phyloP scores from a whole-genome alignment of 2,113 vertebrate species.

The Scomber scombrus region DNA sequence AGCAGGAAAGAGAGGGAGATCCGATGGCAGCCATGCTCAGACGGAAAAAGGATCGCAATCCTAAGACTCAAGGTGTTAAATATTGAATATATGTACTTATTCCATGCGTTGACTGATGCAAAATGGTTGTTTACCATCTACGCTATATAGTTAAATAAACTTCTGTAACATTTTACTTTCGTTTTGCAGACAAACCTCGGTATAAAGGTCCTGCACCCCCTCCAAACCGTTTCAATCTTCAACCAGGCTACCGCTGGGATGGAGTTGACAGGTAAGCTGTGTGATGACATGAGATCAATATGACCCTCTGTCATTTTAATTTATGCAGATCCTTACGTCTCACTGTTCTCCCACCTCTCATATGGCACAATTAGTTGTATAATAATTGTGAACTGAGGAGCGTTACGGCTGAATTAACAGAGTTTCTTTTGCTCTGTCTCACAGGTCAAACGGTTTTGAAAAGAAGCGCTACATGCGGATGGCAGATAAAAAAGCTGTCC shows the following conservation, averaged over 20 bases:
- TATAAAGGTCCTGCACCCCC: slow-evolving; percentile 93
- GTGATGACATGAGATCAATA: not conserved
- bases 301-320: not conserved
- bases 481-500: slow-evolving; percentile 90
- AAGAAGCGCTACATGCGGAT: slow-evolving; percentile 91
- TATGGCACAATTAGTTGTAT: not conserved
- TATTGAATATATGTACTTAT: slow-evolving; percentile 15
- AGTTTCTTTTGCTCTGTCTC: slow-evolving; percentile 10
- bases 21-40: slow-evolving; percentile 94
- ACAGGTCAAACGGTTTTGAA: slow-evolving; percentile 96
- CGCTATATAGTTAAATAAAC: too few species aligned
- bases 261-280: slow-evolving; percentile 92
- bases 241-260: slow-evolving; percentile 97
- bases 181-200: slow-evolving; percentile 87
- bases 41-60: slow-evolving; percentile 89
- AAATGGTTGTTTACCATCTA: not conserved
- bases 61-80: slow-evolving; percentile 86
- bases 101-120: not conserved
- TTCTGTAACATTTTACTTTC: not conserved
- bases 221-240: slow-evolving; percentile 93
- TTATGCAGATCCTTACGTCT: not conserved
- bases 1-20: slow-evolving; percentile 95
- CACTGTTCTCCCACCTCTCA: not conserved
- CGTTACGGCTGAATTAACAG: slow-evolving; percentile 9
- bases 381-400: not conserved